Evolutionary conservation across 1,140 invertebrate species (phyloP).

Genomic region (Lepidostoma basale): DNA sequence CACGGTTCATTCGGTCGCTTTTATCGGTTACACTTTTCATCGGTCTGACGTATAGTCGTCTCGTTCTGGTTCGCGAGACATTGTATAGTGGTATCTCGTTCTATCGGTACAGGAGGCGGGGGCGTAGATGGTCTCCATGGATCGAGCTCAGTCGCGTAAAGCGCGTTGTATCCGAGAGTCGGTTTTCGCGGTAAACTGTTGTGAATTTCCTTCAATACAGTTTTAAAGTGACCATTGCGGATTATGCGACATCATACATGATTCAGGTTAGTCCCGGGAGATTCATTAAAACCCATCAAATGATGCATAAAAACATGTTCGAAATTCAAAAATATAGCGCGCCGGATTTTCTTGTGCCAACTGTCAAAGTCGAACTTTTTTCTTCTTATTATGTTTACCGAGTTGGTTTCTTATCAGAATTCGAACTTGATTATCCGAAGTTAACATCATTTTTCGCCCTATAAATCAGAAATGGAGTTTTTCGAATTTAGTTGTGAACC

Average conservation of each 20-base stretch:
- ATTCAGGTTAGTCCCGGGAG: slow-evolving; percentile 38
- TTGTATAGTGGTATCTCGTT: slow-evolving; percentile 6
- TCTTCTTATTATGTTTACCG: neutral
- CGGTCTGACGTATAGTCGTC: neutral
- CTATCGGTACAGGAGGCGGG: slow-evolving; percentile 27
- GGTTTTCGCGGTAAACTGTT: slow-evolving; percentile 26
- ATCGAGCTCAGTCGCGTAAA: slow-evolving; percentile 34
- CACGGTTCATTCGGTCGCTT: slow-evolving; percentile 11
- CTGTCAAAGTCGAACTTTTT: slow-evolving; percentile 19
- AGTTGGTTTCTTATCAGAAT: slow-evolving; percentile 4
- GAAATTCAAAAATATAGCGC: neutral
- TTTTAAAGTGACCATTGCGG: slow-evolving; percentile 26
- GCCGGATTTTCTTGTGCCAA: neutral
- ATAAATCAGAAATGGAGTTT: no score
- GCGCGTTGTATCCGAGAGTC: slow-evolving; percentile 23
- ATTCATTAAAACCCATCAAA: neutral
- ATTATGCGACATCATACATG: slow-evolving; percentile 38
- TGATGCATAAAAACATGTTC: neutral
- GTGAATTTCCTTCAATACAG: slow-evolving; percentile 19
- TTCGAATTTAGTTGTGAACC: no score
- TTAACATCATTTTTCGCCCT: no score
- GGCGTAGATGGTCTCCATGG: slow-evolving; percentile 13
- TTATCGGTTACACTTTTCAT: slow-evolving; percentile 29
- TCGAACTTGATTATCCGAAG: neutral
- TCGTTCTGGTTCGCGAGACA: neutral